Evolutionary conservation across 1,140 invertebrate genomes (phyloP).

Genomic region (Eufriesea mexicana): DNA sequence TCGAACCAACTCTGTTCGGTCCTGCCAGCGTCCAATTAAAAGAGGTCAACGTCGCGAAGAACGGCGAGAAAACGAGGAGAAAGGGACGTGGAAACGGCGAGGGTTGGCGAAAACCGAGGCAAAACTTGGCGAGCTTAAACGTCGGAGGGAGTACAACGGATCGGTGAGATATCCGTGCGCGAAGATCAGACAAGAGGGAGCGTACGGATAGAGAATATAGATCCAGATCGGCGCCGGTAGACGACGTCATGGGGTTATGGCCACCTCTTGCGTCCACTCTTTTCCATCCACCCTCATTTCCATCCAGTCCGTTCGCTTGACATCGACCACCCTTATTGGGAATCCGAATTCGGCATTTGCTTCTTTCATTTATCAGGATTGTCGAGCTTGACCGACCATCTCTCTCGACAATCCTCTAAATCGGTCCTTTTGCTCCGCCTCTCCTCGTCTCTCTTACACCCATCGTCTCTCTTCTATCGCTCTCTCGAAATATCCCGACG

Average conservation of each 20-base stretch:
- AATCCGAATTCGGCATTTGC: constrained; percentile 72
- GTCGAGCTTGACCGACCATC: constrained; percentile 65
- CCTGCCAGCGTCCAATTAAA: no score
- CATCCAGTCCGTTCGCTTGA: constrained; percentile 50
- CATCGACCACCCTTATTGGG: constrained; percentile 54
- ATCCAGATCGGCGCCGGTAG: constrained; percentile 32
- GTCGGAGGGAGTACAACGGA: constrained; percentile 14
- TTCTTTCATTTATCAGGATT: constrained; percentile 79
- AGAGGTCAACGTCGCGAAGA: background rate
- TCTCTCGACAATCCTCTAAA: constrained; percentile 50
- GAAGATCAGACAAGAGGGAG: constrained; percentile 18
- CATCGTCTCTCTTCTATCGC: background rate
- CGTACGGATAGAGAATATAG: constrained; percentile 38
- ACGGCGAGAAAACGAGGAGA: no score
- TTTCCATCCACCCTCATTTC: constrained; percentile 37
- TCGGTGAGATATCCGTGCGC: constrained; percentile 32
- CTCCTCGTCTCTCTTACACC: background rate
- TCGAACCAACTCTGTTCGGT: background rate
- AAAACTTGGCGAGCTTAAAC: background rate
- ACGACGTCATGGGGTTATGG: constrained; percentile 51
- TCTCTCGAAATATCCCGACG: constrained; percentile 49
- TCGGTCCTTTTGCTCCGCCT: constrained; percentile 19
- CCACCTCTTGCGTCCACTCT: constrained; percentile 48
- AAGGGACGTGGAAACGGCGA: background rate
- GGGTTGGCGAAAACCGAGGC: background rate